Base-by-base conservation (phyloP, 2,797 vertebrate genomes). In the Meda fulgida region DNA sequence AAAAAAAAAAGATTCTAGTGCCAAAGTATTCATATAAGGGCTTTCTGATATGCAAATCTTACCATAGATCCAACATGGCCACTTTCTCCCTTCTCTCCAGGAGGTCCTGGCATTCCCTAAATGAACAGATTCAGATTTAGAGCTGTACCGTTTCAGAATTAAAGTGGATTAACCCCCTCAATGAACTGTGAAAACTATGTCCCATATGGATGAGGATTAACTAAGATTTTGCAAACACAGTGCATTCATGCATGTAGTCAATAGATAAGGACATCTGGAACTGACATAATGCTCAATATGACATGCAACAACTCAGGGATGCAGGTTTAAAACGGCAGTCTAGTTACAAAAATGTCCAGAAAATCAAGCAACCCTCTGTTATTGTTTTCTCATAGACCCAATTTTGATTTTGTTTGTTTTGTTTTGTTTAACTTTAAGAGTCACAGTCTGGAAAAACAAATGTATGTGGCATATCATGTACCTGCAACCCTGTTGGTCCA, bases 21-120 rank as follows among this genome's bases (percentile, higher is more conserved):
- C 46, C 77, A 46, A 60, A 83, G 2, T 55, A 48, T 60, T 91
- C 1, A 53, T 34, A 38, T 29, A 3, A 82, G 29, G 5, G 43
- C 38, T 66, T 63, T 18, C 23, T 23, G 16, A 31, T 46, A 48
- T 21, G 29, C 29, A n/a, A 86, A 70, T 81, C 93, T 88, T 92
- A 97, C 97, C 96, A 97, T 92, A 79, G 94, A 91, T 85, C 97
- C 97, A 29, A 96, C 96, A 60, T 96, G 94, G 65, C 97, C 96
- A 0, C 92, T 96, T 48, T 97, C 97, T 86, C 97, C 97, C 84
- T 97, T 97, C 80, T 97, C 97, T 51, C 97, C 97, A 2, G 96
- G 89, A 67, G 90, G 94, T 83, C 97, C 97, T 60, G 97, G 97
- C 94, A 97, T 95, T 78, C 97, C 97, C 97, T 97, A 89, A 0